Base-by-base conservation (phyloP, 2,888 invertebrate genomes). In the Zaprionus lineosus region DNA sequence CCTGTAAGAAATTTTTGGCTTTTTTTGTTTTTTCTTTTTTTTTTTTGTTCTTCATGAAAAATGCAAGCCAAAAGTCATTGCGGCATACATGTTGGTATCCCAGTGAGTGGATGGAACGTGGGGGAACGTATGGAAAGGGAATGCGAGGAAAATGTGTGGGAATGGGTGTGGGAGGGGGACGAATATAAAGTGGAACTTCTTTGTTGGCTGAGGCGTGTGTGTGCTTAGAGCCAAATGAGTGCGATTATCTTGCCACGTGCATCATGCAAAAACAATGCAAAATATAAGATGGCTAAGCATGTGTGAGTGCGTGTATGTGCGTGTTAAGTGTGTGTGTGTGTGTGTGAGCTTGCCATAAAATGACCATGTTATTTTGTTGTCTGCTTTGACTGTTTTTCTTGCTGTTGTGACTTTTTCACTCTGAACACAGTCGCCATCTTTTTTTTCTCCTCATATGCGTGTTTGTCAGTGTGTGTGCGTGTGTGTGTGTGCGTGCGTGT, bases 41-140 rank as follows among this genome's bases (percentile, higher is more conserved):
- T 12, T 31, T 11, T 31, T 12, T 44, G 29, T 18, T 39, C 34
- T 58, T 58, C 61, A 72, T 66, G 61, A 61, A 70, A 70, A 70
- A 72, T 72, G 72, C 62, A 67, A 61, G 58, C 53, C 47, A 57
- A 66, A 58, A 72, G 71, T 64, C 71, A 65, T 62, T 50, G 67
- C 62, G 62, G 51, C 51, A 39, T 31, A 33, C 44, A 31, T 14
- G 16, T 26, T 26, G 9, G 31, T n/a, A 14, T n/a, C 37, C 9
- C 18, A n/a, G 28, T 8, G 52, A 16, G 47, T 6, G 46, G 12
- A 8, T 15, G 33, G 12, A 24, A 5, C 14, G 15, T 26, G 24
- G 43, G n/a, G 11, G 48, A 28, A 11, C 28, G 46, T 15, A 5
- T 4, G 6, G 8, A 19, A 19, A 19, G 19, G 3, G 19, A 5